Conservation (phyloP, 2,113 vertebrate species). For the Azemiops feae region DNA sequence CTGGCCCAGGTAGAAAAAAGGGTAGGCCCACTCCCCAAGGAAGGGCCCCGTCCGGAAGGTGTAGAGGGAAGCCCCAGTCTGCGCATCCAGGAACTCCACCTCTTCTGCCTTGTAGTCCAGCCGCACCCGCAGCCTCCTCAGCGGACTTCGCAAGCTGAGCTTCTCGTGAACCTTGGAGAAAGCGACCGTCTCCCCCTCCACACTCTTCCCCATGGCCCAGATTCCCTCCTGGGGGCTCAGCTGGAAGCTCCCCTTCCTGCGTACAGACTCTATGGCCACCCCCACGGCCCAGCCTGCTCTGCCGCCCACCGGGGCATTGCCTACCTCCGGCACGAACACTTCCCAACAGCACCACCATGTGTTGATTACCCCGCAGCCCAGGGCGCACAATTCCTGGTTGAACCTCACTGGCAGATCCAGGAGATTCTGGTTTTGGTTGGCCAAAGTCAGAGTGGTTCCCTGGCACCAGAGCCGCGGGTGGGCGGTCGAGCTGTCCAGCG, state of each 20-base stretch:
- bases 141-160: rapidly evolving
- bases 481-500: rapidly evolving
- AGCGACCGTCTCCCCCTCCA: rapidly evolving
- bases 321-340: no score
- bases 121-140: background rate
- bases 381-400: background rate
- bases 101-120: background rate
- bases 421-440: background rate
- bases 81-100: background rate
- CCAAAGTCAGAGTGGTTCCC: rapidly evolving
- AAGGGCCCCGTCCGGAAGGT: background rate
- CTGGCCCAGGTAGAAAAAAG: background rate
- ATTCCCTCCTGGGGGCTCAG: no score
- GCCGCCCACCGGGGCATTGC: no score
- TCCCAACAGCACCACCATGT: no score
- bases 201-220: no score
- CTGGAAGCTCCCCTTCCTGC: no score
- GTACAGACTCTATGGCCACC: no score
- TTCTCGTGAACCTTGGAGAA: rapidly evolving
- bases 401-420: background rate
- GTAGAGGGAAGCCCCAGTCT: rapidly evolving
- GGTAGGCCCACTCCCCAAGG: background rate
- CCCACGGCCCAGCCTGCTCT: no score
- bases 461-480: background rate
- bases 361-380: no score